Evolutionary conservation across 2,113 vertebrate genomes (phyloP).

Genomic region (Epinephelus lanceolatus): DNA sequence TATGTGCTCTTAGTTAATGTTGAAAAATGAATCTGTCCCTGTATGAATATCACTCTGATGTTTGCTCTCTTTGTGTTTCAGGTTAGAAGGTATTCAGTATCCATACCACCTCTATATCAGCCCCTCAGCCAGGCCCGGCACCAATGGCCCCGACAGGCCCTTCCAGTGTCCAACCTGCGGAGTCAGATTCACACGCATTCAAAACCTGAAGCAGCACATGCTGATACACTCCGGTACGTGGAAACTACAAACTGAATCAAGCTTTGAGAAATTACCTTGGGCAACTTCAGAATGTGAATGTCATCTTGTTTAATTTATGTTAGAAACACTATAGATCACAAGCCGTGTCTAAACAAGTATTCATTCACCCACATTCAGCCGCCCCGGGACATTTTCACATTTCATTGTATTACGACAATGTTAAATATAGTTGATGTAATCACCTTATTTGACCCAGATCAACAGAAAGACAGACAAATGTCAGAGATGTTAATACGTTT

Average conservation of each 20-base stretch:
- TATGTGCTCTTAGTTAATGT: neutral
- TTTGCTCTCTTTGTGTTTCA: constrained; percentile 69
- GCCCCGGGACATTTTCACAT: neutral
- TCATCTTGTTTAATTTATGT: neutral
- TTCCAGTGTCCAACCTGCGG: constrained; percentile 98
- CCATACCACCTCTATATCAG: constrained; percentile 98
- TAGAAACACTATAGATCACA: neutral
- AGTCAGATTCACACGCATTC: constrained; percentile 98
- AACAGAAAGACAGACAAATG: too few relatives aligned
- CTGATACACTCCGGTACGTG: constrained; percentile 98
- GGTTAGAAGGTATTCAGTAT: constrained; percentile 96
- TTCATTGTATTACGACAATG: neutral
- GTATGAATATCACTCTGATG: neutral
- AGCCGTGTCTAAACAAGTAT: neutral
- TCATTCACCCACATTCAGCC: neutral
- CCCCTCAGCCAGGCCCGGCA: constrained; percentile 93
- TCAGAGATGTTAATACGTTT: too few relatives aligned
- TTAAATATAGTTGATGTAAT: too few relatives aligned
- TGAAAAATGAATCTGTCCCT: neutral
- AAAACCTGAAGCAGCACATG: constrained; percentile 99
- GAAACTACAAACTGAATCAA: neutral
- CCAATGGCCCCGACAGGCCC: constrained; percentile 95
- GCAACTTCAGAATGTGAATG: neutral
- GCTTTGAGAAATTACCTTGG: neutral
- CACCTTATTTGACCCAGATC: too few relatives aligned